phyloP scores from a whole-genome alignment of 1,140 invertebrate genomes.

The Pemphigus obesinymphae region DNA sequence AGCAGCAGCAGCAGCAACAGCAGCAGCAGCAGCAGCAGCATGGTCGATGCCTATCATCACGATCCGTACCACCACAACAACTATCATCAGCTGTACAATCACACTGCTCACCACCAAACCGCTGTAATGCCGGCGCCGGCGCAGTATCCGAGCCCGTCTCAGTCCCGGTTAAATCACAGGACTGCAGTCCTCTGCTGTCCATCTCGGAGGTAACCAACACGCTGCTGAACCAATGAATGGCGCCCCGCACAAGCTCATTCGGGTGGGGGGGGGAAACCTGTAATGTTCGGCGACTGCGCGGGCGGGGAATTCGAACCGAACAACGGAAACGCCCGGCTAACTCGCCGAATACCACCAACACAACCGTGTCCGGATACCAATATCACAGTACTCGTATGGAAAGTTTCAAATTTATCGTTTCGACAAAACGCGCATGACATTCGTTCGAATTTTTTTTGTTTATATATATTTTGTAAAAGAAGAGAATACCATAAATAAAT shows the following conservation, averaged over 20 bases:
- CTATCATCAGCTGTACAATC: conserved; percentile 32
- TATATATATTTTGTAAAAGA: no score
- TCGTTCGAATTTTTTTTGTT: not conserved
- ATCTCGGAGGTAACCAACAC: conserved; percentile 79
- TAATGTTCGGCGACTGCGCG: not conserved
- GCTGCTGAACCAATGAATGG: conserved; percentile 61
- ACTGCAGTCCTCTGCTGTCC: conserved; percentile 74
- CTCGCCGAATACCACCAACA: no score
- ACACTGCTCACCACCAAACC: conserved; percentile 38
- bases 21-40: conserved; percentile 41
- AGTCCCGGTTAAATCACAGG: conserved; percentile 58
- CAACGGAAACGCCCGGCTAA: not conserved
- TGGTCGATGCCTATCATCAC: conserved; percentile 22
- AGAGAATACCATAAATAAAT: no score
- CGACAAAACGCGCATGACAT: not conserved
- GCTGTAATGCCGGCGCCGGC: conserved; percentile 46
- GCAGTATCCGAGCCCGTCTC: conserved; percentile 52
- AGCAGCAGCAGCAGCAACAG: not conserved
- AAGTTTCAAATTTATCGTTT: not conserved
- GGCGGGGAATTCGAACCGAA: no score
- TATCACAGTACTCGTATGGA: not conserved
- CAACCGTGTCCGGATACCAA: no score
- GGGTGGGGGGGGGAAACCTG: not conserved
- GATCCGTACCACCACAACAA: conserved; percentile 36
- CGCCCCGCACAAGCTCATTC: not conserved